Evolutionary conservation across 2,113 vertebrate genomes (phyloP).

Genomic region (Melanerpes formicivorus): DNA sequence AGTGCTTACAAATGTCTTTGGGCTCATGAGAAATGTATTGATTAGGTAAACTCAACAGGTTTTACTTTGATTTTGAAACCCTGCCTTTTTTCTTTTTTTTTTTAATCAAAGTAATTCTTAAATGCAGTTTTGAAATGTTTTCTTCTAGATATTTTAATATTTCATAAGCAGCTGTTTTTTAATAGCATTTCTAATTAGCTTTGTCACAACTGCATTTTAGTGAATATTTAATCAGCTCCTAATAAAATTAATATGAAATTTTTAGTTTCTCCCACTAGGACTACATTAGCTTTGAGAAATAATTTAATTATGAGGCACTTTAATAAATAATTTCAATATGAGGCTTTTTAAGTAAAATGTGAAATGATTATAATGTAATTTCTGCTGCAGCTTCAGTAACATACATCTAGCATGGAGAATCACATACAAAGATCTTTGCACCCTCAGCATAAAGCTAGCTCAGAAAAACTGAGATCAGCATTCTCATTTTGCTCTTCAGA

Average conservation of each 20-base stretch:
- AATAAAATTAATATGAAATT: conserved; percentile 23
- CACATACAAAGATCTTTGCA: background rate
- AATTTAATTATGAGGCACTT: background rate
- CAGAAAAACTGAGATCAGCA: background rate
- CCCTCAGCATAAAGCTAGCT: background rate
- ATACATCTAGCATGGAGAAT: rapidly evolving
- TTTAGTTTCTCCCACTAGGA: background rate
- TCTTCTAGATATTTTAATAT: conserved; percentile 7
- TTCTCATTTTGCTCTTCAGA: background rate
- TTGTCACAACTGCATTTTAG: conserved; percentile 1
- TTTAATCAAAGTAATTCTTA: background rate
- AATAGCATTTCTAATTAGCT: background rate
- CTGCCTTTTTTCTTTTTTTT: background rate
- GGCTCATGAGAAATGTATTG: rapidly evolving
- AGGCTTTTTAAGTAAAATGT: background rate
- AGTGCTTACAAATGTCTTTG: background rate
- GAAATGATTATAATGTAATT: background rate
- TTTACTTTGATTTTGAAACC: background rate
- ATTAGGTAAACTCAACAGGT: background rate
- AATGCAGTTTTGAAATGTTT: background rate
- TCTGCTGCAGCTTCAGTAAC: background rate
- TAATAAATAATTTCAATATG: background rate
- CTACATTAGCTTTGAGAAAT: background rate
- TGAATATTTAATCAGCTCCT: conserved; percentile 31
- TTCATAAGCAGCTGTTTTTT: background rate